A percentile compares a stretch with the other conserved stretches of the same genome.
phyloP scores from a whole-genome alignment of 2,888 invertebrate species.

The Drosophila pseudotalamancana region DNA sequence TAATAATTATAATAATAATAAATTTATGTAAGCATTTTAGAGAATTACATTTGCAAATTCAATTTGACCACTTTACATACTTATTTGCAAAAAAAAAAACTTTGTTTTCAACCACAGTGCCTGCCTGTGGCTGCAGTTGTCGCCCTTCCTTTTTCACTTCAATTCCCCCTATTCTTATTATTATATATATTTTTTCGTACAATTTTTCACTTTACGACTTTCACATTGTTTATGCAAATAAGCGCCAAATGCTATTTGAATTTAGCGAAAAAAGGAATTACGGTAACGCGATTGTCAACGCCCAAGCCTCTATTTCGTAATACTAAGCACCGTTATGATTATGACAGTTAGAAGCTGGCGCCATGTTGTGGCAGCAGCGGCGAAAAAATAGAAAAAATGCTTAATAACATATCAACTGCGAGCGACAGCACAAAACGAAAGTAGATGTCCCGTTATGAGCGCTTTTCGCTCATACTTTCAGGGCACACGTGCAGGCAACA shows the following conservation, averaged over 20 bases:
- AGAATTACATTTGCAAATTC: not conserved
- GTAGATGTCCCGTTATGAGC: not conserved
- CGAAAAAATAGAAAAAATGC: constrained; percentile 25
- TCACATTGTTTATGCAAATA: constrained; percentile 77
- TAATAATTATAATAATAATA: not conserved
- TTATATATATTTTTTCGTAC: constrained; percentile 44
- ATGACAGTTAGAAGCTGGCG: constrained; percentile 47
- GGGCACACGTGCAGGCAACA: constrained; percentile 63
- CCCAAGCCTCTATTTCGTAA: constrained; percentile 48
- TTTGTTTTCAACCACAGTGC: constrained; percentile 36
- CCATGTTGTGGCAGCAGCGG: constrained; percentile 48
- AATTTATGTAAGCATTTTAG: not conserved
- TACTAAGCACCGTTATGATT: constrained; percentile 63
- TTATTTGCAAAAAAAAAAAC: not conserved
- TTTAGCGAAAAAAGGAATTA: constrained; percentile 66
- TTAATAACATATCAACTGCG: constrained; percentile 51
- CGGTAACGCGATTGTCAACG: constrained; percentile 74
- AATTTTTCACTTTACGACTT: constrained; percentile 79
- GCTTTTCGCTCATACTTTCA: constrained; percentile 8
- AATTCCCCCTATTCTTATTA: constrained; percentile 53
- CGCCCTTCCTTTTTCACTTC: constrained; percentile 37
- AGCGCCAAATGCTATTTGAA: constrained; percentile 75
- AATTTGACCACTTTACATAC: constrained; percentile 14
- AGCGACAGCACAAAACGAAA: constrained; percentile 3
- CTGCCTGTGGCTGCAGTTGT: constrained; percentile 38